phyloP scores from a whole-genome alignment of 2,113 vertebrate genomes.

The Orcinus orca region DNA sequence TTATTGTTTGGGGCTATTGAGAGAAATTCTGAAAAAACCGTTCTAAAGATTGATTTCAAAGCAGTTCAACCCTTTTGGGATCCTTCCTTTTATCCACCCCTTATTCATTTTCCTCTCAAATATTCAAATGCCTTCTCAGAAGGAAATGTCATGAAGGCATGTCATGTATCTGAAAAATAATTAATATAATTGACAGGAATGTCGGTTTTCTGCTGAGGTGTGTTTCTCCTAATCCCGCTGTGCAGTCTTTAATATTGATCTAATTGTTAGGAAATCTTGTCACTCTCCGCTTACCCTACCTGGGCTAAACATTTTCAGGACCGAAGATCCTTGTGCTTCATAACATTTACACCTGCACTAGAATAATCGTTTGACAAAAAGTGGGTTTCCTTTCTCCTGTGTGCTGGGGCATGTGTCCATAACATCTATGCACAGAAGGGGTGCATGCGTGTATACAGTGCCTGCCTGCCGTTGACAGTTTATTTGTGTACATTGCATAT shows the following conservation, averaged over 20 bases:
- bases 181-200: slow-evolving; percentile 65
- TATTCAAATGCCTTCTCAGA: slow-evolving; percentile 50
- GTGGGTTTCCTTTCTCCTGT: neutral
- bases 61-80: neutral
- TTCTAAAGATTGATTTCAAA: slow-evolving; percentile 49
- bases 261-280: slow-evolving; percentile 50
- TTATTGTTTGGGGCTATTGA: slow-evolving; percentile 35
- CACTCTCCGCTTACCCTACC: neutral
- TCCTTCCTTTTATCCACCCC: neutral
- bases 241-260: slow-evolving; percentile 70
- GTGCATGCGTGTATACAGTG: accelerated
- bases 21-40: slow-evolving; percentile 43
- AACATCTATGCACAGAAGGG: neutral
- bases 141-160: neutral
- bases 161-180: slow-evolving; percentile 69
- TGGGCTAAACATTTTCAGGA: slow-evolving; percentile 8
- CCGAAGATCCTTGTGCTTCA: neutral
- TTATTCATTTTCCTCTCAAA: slow-evolving; percentile 43
- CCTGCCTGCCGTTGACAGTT: slow-evolving; percentile 64
- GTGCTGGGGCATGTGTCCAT: neutral
- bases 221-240: slow-evolving; percentile 64
- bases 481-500: slow-evolving; percentile 80
- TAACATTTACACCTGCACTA: neutral
- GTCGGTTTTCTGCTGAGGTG: slow-evolving; percentile 62
- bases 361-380: neutral